Evolutionary conservation across 2,797 vertebrate genomes (phyloP).

Genomic region (Schizothorax lantsangensis): DNA sequence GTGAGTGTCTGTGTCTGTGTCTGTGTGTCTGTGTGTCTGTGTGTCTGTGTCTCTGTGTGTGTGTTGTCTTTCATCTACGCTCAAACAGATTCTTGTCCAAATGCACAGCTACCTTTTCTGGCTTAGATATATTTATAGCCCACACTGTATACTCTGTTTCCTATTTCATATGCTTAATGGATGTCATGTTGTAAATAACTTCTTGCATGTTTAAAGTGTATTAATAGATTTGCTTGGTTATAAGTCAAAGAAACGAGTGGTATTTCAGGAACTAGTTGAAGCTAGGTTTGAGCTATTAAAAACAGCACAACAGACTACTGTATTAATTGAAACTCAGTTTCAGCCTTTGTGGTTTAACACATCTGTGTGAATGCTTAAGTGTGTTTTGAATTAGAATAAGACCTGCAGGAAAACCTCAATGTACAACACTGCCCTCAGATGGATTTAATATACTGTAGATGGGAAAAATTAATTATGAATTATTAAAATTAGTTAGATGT

Average conservation of each 20-base stretch:
- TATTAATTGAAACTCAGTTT: conserved; percentile 13
- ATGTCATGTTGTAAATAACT: neutral
- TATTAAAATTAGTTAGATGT: neutral
- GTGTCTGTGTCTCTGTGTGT: neutral
- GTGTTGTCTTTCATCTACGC: conserved; percentile 34
- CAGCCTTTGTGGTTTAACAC: conserved; percentile 25
- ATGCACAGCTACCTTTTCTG: conserved; percentile 20
- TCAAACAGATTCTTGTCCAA: conserved; percentile 22
- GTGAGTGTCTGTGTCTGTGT: too few species aligned
- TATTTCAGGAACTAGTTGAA: neutral
- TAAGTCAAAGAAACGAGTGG: neutral
- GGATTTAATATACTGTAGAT: neutral
- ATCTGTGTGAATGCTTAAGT: neutral
- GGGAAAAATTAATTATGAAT: neutral
- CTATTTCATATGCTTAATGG: neutral
- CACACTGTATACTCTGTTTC: neutral
- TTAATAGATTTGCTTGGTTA: neutral
- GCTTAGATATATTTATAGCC: neutral
- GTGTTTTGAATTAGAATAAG: neutral
- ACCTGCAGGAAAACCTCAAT: neutral
- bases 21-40: neutral
- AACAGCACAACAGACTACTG: conserved; percentile 8
- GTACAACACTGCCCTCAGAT: conserved; percentile 45
- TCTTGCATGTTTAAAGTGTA: neutral
- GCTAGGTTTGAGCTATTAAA: neutral